A percentile compares a stretch with the other conserved stretches of the same genome.
Conservation (phyloP, 1,140 invertebrate genomes). For the Mizuhopecten yessoensis region DNA sequence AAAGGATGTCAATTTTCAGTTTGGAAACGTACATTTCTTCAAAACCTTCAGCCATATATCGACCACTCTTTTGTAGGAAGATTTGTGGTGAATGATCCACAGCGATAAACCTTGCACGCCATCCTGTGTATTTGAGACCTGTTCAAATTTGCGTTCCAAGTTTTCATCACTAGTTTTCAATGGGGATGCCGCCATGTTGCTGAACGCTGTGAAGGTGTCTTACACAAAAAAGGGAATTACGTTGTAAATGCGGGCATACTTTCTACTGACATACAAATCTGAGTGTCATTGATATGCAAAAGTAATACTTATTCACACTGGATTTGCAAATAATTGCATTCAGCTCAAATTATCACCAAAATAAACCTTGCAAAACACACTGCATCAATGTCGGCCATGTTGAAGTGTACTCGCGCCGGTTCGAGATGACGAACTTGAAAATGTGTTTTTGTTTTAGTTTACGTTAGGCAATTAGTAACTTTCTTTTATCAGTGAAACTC, state of each 20-base stretch:
- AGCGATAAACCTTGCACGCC: conserved; percentile 93
- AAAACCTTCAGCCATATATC: conserved; percentile 94
- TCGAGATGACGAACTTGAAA: background rate
- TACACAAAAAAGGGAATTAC: conserved; percentile 21
- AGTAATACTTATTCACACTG: background rate
- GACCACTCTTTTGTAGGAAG: conserved; percentile 94
- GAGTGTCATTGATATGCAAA: background rate
- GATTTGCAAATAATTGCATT: conserved; percentile 23
- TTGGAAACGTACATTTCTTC: conserved; percentile 89
- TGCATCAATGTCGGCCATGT: conserved; percentile 24
- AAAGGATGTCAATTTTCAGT: too few species aligned
- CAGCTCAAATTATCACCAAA: conserved; percentile 21
- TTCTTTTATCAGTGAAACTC: background rate
- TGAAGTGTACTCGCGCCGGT: background rate
- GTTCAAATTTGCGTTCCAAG: conserved; percentile 90
- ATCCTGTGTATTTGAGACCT: conserved; percentile 95
- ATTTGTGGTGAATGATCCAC: conserved; percentile 94
- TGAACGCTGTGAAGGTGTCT: conserved; percentile 18
- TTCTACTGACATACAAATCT: background rate
- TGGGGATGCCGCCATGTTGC: conserved; percentile 74
- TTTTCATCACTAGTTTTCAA: conserved; percentile 73
- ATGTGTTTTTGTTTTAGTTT: background rate
- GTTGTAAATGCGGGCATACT: conserved; percentile 16
- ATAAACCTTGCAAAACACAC: conserved; percentile 33
- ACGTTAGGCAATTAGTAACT: background rate